Conservation (phyloP, 2,797 vertebrate species). For the Adelosebastes latens region DNA sequence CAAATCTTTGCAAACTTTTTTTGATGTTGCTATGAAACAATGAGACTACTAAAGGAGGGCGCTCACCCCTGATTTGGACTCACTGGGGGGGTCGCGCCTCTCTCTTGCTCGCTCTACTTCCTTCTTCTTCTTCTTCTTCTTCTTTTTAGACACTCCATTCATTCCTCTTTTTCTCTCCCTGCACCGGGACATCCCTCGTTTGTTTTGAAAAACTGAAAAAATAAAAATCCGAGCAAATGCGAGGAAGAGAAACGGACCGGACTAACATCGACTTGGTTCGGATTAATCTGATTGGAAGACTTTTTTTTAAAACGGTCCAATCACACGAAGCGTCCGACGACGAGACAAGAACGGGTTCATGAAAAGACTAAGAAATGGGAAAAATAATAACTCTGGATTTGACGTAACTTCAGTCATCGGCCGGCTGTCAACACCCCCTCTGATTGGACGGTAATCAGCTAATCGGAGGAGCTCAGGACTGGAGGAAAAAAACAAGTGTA, state of each 20-base stretch:
- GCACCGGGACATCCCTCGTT: slow-evolving; percentile 4
- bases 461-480: slow-evolving; percentile 45
- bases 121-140: slow-evolving; percentile 19
- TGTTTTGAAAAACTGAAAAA: slow-evolving; percentile 4
- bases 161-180: slow-evolving; percentile 33
- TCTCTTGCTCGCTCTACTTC: slow-evolving; percentile 1
- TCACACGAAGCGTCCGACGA: background rate
- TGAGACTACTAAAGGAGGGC: slow-evolving; percentile 55
- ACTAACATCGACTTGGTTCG: background rate
- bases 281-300: slow-evolving; percentile 2
- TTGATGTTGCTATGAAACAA: slow-evolving; percentile 36
- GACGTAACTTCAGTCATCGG: background rate
- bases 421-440: slow-evolving; percentile 15
- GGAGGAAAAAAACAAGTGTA: slow-evolving; percentile 1
- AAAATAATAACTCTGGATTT: background rate
- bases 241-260: background rate
- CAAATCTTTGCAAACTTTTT: slow-evolving; percentile 34
- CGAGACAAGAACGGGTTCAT: background rate
- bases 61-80: slow-evolving; percentile 39
- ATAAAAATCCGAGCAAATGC: too few species aligned
- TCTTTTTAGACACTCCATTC: slow-evolving; percentile 52
- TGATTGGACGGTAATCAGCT: slow-evolving; percentile 50
- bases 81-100: slow-evolving; percentile 6
- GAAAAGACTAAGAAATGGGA: background rate
- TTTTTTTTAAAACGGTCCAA: background rate